A percentile compares a stretch with the other conserved stretches of the same genome.
Conservation (phyloP, 2,888 invertebrate genomes). For the Cephus spinipes region DNA sequence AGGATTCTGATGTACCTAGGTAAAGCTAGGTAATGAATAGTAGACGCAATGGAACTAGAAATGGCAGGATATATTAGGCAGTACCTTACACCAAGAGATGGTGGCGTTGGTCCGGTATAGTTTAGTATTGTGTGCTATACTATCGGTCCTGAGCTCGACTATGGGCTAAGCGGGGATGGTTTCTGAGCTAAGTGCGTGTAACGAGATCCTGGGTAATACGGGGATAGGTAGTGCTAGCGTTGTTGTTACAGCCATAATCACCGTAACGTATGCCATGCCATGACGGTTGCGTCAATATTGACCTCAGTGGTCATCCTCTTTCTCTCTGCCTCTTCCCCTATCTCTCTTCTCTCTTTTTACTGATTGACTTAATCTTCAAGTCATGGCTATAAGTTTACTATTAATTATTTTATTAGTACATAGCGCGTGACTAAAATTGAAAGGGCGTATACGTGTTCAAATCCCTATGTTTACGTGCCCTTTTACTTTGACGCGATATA, state of each 20-base stretch:
- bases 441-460: too few species aligned
- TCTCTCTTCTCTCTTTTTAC: background rate
- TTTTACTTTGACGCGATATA: background rate
- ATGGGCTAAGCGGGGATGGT: background rate
- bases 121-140: background rate
- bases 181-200: conserved; percentile 43
- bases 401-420: background rate
- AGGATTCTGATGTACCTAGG: background rate
- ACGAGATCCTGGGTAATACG: conserved; percentile 42
- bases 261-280: conserved; percentile 51
- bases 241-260: conserved; percentile 51
- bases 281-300: conserved; percentile 54
- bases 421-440: background rate
- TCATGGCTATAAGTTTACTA: background rate
- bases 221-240: conserved; percentile 35
- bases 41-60: background rate
- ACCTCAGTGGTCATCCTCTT: conserved; percentile 36
- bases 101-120: background rate
- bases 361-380: background rate
- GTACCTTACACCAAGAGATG: background rate
- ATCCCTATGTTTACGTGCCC: too few species aligned
- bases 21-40: background rate
- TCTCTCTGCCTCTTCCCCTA: conserved; percentile 3
- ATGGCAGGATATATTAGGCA: background rate
- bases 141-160: background rate